These are phyloP conservation scores for Laticauda colubrina DNA, from an alignment of 2,113 vertebrate species.

Conservation along the genomic window DNA sequence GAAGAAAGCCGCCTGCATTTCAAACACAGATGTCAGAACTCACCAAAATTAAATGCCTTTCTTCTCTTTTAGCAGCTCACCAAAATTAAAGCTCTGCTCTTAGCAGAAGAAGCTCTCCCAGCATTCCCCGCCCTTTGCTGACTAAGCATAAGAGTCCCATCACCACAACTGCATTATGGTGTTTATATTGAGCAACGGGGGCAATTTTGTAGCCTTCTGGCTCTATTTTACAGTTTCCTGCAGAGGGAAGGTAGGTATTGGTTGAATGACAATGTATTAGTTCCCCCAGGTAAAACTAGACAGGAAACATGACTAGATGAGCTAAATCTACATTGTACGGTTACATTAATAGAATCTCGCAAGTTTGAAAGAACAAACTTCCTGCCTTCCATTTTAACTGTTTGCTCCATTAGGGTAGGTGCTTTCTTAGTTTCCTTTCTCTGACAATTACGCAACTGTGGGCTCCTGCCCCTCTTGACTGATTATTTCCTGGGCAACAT, in stretches of 20 bases:
- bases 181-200: neutral
- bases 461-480: no score
- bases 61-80: neutral
- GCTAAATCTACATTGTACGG: no score
- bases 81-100: neutral
- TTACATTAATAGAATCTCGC: no score
- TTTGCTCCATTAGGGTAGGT: no score
- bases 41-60: neutral
- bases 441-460: no score
- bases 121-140: neutral
- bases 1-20: neutral
- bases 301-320: no score
- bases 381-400: no score
- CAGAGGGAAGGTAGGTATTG: neutral
- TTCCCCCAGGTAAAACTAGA: no score
- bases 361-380: no score
- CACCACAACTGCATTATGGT: neutral
- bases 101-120: neutral
- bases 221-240: neutral
- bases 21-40: neutral
- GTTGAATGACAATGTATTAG: neutral
- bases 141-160: neutral
- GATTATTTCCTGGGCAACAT: no score
- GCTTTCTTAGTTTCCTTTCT: no score
- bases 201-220: neutral